Evolutionary conservation across 1,140 invertebrate species (phyloP).

Genomic region (Drosophila cardini): DNA sequence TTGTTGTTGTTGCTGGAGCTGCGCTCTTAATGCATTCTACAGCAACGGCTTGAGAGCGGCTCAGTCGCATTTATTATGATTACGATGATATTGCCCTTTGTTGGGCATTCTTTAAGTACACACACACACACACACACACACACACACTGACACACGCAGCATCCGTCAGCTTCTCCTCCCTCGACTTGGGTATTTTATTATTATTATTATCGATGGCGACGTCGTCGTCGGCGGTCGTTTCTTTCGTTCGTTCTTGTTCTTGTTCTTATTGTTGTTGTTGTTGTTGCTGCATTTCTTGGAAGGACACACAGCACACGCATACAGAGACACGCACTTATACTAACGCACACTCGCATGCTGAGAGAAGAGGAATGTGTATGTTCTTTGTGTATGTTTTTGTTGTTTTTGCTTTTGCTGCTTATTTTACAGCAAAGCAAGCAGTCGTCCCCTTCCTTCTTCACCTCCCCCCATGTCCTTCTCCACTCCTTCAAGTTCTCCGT

Average conservation of each 20-base stretch:
- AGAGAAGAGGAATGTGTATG: slow-evolving; percentile 51
- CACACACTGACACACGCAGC: slow-evolving; percentile 23
- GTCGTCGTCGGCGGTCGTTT: slow-evolving; percentile 64
- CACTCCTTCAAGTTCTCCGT: slow-evolving; percentile 48
- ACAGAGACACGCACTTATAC: slow-evolving; percentile 27
- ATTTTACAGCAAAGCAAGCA: slow-evolving; percentile 23
- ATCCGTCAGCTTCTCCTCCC: slow-evolving; percentile 18
- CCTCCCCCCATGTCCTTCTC: slow-evolving; percentile 30
- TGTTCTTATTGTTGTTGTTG: slow-evolving; percentile 15
- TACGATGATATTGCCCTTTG: slow-evolving; percentile 79
- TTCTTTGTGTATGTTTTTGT: slow-evolving; percentile 55
- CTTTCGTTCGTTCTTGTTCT: slow-evolving; percentile 33
- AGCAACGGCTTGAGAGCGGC: slow-evolving; percentile 45
- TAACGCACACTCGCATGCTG: slow-evolving; percentile 15
- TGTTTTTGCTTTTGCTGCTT: slow-evolving; percentile 27
- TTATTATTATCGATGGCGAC: slow-evolving; percentile 60
- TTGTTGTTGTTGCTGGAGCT: slow-evolving; percentile 19
- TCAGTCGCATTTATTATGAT: slow-evolving; percentile 79
- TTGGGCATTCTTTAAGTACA: slow-evolving; percentile 59
- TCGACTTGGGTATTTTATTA: slow-evolving; percentile 57
- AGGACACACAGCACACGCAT: slow-evolving; percentile 64
- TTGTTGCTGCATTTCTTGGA: slow-evolving; percentile 76
- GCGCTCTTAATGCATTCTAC: slow-evolving; percentile 65
- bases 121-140: slow-evolving; percentile 20
- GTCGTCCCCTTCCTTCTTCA: slow-evolving; percentile 11